Evolutionary conservation across 2,113 vertebrate genomes (phyloP).

Genomic region (Macquaria ambigua): DNA sequence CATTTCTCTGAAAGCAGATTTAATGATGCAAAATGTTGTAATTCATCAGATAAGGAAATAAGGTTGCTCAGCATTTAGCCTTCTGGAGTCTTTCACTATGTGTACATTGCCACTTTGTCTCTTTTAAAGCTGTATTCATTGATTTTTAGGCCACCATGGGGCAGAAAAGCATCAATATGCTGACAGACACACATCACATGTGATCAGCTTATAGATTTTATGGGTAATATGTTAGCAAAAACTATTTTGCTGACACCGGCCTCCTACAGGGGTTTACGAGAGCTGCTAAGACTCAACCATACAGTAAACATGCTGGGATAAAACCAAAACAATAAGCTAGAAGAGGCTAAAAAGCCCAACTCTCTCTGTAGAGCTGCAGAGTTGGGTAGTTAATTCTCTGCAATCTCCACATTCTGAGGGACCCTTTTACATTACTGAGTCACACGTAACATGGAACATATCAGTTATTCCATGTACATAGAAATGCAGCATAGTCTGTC

Average conservation of each 20-base stretch:
- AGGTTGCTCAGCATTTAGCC: not conserved
- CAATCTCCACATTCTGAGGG: not conserved
- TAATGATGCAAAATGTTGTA: constrained; percentile 5
- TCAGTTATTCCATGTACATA: not conserved
- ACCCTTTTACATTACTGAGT: not conserved
- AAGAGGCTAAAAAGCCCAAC: constrained; percentile 5
- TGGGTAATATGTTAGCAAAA: not conserved
- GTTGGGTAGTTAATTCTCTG: not conserved
- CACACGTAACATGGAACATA: not conserved
- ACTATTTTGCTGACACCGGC: not conserved
- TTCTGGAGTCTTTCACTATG: not conserved
- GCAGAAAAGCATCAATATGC: not conserved
- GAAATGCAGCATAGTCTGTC: not conserved
- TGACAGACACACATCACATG: not conserved
- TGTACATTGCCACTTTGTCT: not conserved
- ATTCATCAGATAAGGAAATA: not conserved
- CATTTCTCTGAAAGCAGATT: not conserved
- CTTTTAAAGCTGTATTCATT: not conserved
- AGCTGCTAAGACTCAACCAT: constrained; percentile 3
- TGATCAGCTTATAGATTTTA: not conserved
- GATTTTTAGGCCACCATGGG: not conserved
- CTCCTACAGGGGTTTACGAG: not conserved
- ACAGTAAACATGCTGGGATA: not conserved
- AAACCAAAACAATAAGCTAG: constrained; percentile 3
- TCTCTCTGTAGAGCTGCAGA: too few relatives aligned